Conservation (phyloP, 1,140 invertebrate species). For the Tachypleus tridentatus region DNA sequence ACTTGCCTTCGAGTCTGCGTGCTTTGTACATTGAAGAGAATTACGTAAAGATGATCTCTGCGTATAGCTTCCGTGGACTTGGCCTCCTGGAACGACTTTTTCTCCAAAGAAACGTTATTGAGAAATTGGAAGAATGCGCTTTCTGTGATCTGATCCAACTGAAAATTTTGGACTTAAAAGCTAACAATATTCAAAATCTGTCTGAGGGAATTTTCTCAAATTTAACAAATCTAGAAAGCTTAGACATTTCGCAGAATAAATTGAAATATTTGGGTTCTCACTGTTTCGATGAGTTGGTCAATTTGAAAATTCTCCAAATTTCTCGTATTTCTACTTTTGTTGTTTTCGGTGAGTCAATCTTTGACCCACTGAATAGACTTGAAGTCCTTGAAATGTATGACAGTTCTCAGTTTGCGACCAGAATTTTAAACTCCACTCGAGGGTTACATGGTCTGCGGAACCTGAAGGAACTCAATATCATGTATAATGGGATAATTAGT, state of each 20-base stretch:
- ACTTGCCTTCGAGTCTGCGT: conserved; percentile 47
- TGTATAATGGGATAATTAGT: conserved; percentile 46
- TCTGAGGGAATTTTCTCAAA: conserved; percentile 30
- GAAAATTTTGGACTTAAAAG: conserved; percentile 35
- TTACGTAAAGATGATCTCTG: conserved; percentile 47
- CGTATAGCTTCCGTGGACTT: conserved; percentile 54
- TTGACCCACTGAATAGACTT: conserved; percentile 50
- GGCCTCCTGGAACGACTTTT: conserved; percentile 53
- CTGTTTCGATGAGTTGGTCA: conserved; percentile 49
- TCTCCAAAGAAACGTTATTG: conserved; percentile 51
- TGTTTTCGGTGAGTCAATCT: conserved; percentile 32
- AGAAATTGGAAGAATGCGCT: conserved; percentile 47
- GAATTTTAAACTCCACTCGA: conserved; percentile 47
- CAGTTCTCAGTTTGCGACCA: conserved; percentile 53
- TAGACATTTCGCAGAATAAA: conserved; percentile 65
- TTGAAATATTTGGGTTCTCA: conserved; percentile 49
- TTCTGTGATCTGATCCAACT: conserved; percentile 48
- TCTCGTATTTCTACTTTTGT: conserved; percentile 46
- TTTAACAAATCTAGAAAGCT: conserved; percentile 35
- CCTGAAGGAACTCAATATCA: conserved; percentile 52
- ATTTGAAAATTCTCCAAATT: conserved; percentile 50
- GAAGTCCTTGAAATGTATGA: conserved; percentile 55
- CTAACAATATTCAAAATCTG: conserved; percentile 34
- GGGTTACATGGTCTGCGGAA: conserved; percentile 48
- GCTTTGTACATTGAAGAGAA: conserved; percentile 52